Percentiles rank a stretch among this genome's conserved stretches.
Conservation (phyloP, 92 coral and sea anemone species). For the Actinernus sp. region DNA sequence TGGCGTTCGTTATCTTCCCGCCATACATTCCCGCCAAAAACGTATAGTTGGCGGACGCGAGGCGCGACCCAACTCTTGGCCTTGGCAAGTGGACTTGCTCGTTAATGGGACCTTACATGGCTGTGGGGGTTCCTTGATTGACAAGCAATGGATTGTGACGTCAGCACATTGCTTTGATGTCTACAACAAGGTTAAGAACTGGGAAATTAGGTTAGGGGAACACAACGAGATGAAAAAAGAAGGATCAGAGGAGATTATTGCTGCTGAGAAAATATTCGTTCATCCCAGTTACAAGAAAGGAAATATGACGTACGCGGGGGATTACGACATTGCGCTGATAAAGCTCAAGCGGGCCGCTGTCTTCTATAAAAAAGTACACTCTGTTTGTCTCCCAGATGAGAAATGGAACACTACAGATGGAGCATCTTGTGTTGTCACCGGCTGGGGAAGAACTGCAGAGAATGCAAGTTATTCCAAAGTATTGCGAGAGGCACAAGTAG, state of each 20-base stretch:
- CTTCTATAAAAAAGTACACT: constrained; percentile 52
- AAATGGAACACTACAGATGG: constrained; percentile 28
- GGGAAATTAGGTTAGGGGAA: constrained; percentile 56
- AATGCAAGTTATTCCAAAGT: constrained; percentile 35
- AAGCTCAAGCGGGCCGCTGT: constrained; percentile 62
- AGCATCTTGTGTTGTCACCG: constrained; percentile 60
- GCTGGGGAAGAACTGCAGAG: constrained; percentile 64
- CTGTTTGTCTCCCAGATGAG: constrained; percentile 76
- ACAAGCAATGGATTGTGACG: constrained; percentile 84
- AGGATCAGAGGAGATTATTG: constrained; percentile 61
- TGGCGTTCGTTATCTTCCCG: constrained; percentile 72
- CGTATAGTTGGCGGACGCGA: constrained; percentile 93
- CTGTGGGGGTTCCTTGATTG: constrained; percentile 91
- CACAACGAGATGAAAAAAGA: constrained; percentile 55
- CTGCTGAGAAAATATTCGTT: constrained; percentile 36
- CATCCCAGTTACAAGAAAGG: constrained; percentile 38
- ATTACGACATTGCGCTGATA: constrained; percentile 62
- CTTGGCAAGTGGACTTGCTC: constrained; percentile 94
- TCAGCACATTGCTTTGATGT: constrained; percentile 81
- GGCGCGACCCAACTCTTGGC: constrained; percentile 95
- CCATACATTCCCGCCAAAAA: constrained; percentile 42
- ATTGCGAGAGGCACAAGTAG: constrained; percentile 68
- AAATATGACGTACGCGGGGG: constrained; percentile 21
- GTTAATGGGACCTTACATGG: constrained; percentile 59
- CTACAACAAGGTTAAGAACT: constrained; percentile 30